These are phyloP conservation scores for Spodoptera frugiperda DNA, from an alignment of 1,140 invertebrate species.

Conservation along the genomic window DNA sequence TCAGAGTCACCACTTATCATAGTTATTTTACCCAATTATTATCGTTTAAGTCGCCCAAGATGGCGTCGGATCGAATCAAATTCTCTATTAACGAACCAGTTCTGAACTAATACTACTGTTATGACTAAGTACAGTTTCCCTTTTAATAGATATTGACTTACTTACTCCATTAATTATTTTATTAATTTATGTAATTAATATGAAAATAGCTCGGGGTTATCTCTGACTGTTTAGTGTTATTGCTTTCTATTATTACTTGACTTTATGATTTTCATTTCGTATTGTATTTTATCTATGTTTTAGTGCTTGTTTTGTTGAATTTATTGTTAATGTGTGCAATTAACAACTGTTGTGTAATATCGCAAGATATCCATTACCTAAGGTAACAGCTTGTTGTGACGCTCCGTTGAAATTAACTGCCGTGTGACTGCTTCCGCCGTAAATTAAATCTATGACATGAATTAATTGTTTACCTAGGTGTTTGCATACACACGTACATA, in stretches of 20 bases:
- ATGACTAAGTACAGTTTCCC: not conserved
- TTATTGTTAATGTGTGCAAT: not conserved
- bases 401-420: conserved; percentile 10
- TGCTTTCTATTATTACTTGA: conserved; percentile 3
- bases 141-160: conserved; percentile 4
- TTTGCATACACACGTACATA: not conserved
- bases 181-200: conserved; percentile 8
- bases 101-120: not conserved
- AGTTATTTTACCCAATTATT: conserved; percentile 27
- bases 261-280: conserved; percentile 23
- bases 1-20: conserved; percentile 13
- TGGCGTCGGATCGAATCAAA: conserved; percentile 7
- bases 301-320: conserved; percentile 13
- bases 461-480: not conserved
- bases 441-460: conserved; percentile 14
- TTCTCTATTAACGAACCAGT: conserved; percentile 26
- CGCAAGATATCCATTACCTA: conserved; percentile 15
- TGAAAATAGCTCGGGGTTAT: conserved; percentile 10
- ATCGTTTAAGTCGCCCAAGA: not conserved
- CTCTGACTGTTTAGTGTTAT: conserved; percentile 7
- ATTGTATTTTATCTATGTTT: not conserved
- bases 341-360: conserved; percentile 2
- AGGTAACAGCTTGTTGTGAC: conserved; percentile 27
- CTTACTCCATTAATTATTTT: conserved; percentile 4
- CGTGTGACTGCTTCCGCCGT: conserved; percentile 13